Conservation (phyloP, 2,797 vertebrate genomes). For the Pteropus rufus region DNA sequence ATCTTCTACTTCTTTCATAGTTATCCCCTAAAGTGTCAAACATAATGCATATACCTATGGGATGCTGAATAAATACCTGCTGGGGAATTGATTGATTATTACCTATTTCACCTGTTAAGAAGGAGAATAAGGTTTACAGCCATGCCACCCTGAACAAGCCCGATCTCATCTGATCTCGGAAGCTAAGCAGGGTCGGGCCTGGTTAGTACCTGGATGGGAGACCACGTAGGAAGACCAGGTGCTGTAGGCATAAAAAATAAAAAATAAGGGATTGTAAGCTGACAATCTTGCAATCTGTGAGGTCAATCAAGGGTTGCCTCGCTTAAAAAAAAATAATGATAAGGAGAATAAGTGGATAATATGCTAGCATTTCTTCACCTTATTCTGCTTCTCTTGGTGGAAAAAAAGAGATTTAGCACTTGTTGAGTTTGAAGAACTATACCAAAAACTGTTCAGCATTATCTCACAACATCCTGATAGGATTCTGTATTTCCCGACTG, state of each 20-base stretch:
- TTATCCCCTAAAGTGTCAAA: not conserved
- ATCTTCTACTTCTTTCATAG: not conserved
- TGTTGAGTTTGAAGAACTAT: not conserved
- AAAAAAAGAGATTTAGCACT: not conserved
- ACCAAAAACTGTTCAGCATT: not conserved
- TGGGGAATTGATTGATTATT: not conserved
- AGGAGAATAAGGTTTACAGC: no score
- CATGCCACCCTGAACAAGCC: no score
- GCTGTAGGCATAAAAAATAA: no score
- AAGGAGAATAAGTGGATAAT: not conserved
- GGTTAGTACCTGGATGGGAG: no score
- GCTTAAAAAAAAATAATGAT: not conserved
- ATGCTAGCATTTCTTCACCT: not conserved
- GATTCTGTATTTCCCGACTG: not conserved
- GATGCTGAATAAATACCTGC: not conserved
- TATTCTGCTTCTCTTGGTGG: not conserved
- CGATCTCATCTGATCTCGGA: no score
- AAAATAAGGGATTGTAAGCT: no score
- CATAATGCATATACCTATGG: not conserved
- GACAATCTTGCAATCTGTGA: no score
- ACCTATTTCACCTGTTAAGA: not conserved
- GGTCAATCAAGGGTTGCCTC: no score
- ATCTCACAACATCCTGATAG: not conserved
- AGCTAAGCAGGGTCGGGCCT: no score
- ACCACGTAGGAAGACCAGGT: no score